Conservation (phyloP, 2,888 invertebrate species). For the Acleris literana region DNA sequence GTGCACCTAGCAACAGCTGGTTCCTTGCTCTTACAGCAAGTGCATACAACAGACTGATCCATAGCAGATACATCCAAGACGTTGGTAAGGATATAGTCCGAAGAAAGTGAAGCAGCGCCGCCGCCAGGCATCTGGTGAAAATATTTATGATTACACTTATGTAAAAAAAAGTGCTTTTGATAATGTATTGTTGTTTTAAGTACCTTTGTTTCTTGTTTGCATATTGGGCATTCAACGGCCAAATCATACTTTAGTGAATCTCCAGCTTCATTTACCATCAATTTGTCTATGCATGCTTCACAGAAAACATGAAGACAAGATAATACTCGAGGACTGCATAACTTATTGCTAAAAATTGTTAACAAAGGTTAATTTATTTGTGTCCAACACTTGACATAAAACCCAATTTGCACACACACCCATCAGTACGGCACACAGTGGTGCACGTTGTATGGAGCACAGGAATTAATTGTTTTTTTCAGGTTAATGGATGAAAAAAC, state of each 20-base stretch:
- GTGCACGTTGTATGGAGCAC: too few relatives aligned
- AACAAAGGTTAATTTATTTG: background rate
- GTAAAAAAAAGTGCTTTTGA: background rate
- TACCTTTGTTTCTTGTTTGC: slow-evolving; percentile 93
- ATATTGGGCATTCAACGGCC: slow-evolving; percentile 89
- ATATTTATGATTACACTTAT: background rate
- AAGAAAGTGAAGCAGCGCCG: slow-evolving; percentile 90
- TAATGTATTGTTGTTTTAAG: slow-evolving; percentile 30
- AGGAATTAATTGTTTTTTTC: too few relatives aligned
- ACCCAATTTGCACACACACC: too few relatives aligned
- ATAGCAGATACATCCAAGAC: slow-evolving; percentile 92
- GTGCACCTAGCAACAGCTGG: slow-evolving; percentile 96
- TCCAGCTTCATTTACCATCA: slow-evolving; percentile 88
- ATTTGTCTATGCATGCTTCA: slow-evolving; percentile 93
- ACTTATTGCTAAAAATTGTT: slow-evolving; percentile 82
- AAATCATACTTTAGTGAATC: slow-evolving; percentile 86
- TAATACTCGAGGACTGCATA: slow-evolving; percentile 93
- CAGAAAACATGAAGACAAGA: slow-evolving; percentile 98
- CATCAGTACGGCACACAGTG: too few relatives aligned
- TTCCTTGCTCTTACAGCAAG: slow-evolving; percentile 97
- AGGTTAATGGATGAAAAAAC: too few relatives aligned
- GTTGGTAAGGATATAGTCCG: slow-evolving; percentile 94
- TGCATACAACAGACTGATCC: slow-evolving; percentile 90
- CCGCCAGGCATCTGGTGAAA: slow-evolving; percentile 86
- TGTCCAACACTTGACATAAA: too few relatives aligned